These are phyloP conservation scores for Psammodynastes pulverulentus DNA, from an alignment of 2,113 vertebrate species.

Conservation along the genomic window DNA sequence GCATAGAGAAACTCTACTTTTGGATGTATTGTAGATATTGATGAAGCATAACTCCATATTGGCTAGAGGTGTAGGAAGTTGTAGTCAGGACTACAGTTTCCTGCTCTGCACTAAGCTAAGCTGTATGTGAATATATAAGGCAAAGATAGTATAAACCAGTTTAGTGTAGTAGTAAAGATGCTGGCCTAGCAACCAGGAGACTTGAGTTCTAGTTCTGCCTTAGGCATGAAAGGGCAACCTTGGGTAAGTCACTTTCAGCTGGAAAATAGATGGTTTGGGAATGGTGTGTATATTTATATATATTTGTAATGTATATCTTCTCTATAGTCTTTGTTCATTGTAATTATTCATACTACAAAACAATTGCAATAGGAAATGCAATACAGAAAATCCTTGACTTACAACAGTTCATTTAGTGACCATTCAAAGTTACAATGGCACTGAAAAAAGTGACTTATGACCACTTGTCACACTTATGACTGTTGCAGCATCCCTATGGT, in stretches of 20 bases:
- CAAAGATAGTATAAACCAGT: neutral
- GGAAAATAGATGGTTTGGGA: neutral
- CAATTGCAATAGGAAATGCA: neutral
- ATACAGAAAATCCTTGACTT: neutral
- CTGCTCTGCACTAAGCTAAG: neutral
- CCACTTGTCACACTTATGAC: too few species aligned
- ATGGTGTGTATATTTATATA: neutral
- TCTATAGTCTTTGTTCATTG: neutral
- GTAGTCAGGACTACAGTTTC: neutral
- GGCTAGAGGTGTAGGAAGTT: neutral
- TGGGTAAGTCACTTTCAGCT: neutral
- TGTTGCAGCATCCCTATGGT: too few species aligned
- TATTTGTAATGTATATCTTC: neutral
- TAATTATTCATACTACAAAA: neutral
- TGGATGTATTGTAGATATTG: neutral
- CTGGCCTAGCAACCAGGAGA: neutral
- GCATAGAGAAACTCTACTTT: neutral
- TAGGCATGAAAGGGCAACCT: neutral
- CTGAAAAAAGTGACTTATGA: too few species aligned
- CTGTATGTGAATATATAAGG: neutral
- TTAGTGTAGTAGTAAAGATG: neutral
- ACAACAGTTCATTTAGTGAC: too few species aligned
- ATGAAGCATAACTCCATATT: neutral
- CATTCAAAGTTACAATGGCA: too few species aligned
- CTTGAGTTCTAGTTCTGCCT: neutral